Evolutionary conservation across 1,140 invertebrate genomes (phyloP), one percentile per base, ranked within the genome.

Genomic region (Brachionus asplanchnoidis): DNA sequence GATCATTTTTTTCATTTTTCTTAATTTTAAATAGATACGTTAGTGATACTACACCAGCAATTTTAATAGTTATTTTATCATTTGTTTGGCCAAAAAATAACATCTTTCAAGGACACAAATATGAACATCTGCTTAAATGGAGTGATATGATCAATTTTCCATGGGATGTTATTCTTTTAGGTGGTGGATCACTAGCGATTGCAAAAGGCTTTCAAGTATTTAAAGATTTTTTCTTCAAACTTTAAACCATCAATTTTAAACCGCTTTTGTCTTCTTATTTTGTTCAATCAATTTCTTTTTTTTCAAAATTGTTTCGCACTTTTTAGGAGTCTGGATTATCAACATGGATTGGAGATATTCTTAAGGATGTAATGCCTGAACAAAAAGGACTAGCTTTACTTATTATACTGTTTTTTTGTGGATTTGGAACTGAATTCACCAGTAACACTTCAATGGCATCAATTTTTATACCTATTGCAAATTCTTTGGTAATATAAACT

Each of bases 171-270:
- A 87, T 92, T 9, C 85, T 92, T 1, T 86, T 92, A 14, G 86
- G 91, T 17, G 93, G 95, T 42, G 95, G 94, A 66, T 95, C 95
- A 0, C 96, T 97, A 88, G 95, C 95, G 0, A 90, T 97, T 23
- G 95, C 95, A 0, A 87, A 88, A 44, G 87, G 86, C 2, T 89
- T 88, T 85, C 85, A 87, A 86, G 89, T 89, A 56, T 8, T 85
- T 23, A 0, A 7, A 36, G 0, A 36, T 36, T 36, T 36, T 36
- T 6, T 36, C 32, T 7, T 36, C 32, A 36, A 7, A 7, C 32
- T 36, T 36, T 36, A 36, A 7, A 36, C 6, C 3, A 5, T 36
- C 32, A 36, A 36, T 36, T 36, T 36, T 7, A 36, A 36, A 36
- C 3, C 32, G 0, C 32, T 36, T 36, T 36, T 36, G 26, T 36